Evolutionary conservation across 2,797 vertebrate species (phyloP), one percentile per base, ranked within the genome.

Genomic region (Molossus molossus): DNA sequence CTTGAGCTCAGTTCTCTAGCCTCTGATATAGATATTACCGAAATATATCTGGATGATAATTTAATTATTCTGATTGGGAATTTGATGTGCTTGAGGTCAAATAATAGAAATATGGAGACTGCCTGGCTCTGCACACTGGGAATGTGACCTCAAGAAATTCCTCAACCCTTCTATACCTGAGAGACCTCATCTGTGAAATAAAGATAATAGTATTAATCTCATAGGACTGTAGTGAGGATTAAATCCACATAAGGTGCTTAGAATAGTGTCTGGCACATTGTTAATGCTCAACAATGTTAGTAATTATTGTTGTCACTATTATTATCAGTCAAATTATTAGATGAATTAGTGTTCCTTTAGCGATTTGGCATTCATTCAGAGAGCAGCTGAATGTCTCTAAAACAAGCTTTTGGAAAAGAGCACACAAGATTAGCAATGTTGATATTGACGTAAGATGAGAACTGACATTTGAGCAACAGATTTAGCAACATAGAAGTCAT

Each of bases 301-400:
- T 23, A 55, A 33, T 57, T 77, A 40, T 50, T 90, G 29, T 83
- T 90, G 37, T 86, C 57, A 5, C 55, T 29, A 21, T 87, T 93
- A n/a, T 96, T 94, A 45, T 62, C 93, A 86, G 86, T 88, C 25
- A 17, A 88, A 62, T 85, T 83, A 95, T 96, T 88, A 64, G 62
- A 87, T 87, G 84, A 57, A 91, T 89, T 73, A 18, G 14, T 94
- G 97, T 95, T 87, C 89, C 79, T 88, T 94, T 55, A 92, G 80
- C 58, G 84, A 58, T 73, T 75, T 96, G 95, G 90, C 76, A 88
- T 72, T 73, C 25, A 57, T 80, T 94, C 77, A 86, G 82, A 86
- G 82, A 94, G 73, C 27, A 53, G 64, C 4, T 6, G 67, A 37
- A 65, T 55, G 48, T 76, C 65, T 81, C 27, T 80, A 58, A 94